Evolutionary conservation across 2,888 invertebrate genomes (phyloP).

Genomic region (Oegoconia quadripuncta): DNA sequence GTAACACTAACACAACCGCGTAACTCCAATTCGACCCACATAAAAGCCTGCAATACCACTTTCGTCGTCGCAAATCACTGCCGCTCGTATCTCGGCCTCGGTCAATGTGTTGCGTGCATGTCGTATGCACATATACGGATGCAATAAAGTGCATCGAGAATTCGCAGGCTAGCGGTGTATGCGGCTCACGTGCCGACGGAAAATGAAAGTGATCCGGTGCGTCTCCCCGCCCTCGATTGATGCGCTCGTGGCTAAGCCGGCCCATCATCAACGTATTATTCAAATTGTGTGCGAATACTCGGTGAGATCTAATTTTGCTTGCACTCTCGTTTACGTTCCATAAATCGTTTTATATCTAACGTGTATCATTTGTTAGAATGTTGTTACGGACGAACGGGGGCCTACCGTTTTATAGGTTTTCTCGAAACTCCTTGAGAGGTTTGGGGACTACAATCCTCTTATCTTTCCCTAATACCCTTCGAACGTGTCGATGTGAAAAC

Average conservation of each 20-base stretch:
- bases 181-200: slow-evolving; percentile 69
- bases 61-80: slow-evolving; percentile 77
- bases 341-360: background rate
- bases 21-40: slow-evolving; percentile 68
- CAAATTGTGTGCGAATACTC: slow-evolving; percentile 52
- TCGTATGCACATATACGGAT: slow-evolving; percentile 75
- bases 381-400: no score
- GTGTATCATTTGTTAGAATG: no score
- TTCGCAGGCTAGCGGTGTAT: slow-evolving; percentile 68
- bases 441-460: background rate
- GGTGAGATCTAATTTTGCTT: slow-evolving; percentile 37
- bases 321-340: slow-evolving; percentile 42
- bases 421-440: background rate
- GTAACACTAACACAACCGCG: slow-evolving; percentile 63
- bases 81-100: slow-evolving; percentile 73
- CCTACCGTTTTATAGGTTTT: no score
- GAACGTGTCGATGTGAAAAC: background rate
- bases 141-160: slow-evolving; percentile 73
- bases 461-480: background rate
- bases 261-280: slow-evolving; percentile 69
- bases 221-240: slow-evolving; percentile 70
- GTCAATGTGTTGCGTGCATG: slow-evolving; percentile 75
- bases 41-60: slow-evolving; percentile 77
- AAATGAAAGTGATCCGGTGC: slow-evolving; percentile 75
- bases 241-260: slow-evolving; percentile 61